Conservation (phyloP, 1,140 invertebrate species). For the Lycorma delicatula region DNA sequence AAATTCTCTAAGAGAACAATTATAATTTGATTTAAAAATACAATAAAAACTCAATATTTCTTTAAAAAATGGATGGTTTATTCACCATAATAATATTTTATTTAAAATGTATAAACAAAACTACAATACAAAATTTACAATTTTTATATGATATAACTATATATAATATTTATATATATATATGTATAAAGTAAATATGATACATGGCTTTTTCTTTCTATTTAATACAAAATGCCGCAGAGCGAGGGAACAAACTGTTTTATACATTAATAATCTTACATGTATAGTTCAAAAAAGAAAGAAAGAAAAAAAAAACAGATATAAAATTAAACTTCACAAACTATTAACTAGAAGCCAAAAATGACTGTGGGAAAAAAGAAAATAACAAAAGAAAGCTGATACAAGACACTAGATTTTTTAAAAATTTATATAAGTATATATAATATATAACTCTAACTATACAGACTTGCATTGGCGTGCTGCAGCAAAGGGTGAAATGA, state of each 20-base stretch:
- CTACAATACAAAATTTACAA: slow-evolving; percentile 22
- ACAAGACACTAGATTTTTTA: slow-evolving; percentile 2
- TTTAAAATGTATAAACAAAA: slow-evolving; percentile 21
- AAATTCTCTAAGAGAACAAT: too few species aligned
- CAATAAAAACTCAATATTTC: not conserved
- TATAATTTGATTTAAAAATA: not conserved
- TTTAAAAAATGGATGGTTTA: slow-evolving; percentile 21
- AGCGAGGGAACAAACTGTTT: slow-evolving; percentile 18
- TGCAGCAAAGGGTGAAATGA: too few species aligned
- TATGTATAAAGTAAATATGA: slow-evolving; percentile 19
- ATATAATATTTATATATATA: slow-evolving; percentile 16
- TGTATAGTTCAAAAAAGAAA: too few species aligned
- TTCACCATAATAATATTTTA: slow-evolving; percentile 20
- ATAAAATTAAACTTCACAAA: not conserved
- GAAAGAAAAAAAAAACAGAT: slow-evolving; percentile 17
- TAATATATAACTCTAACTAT: too few species aligned
- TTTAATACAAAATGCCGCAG: slow-evolving; percentile 5
- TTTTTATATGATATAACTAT: slow-evolving; percentile 15
- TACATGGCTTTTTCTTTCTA: slow-evolving; percentile 16
- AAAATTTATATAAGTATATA: too few species aligned
- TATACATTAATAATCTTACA: slow-evolving; percentile 1
- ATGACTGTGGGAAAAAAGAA: not conserved
- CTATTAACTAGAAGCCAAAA: not conserved
- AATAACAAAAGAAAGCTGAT: slow-evolving; percentile 3
- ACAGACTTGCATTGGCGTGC: too few species aligned